Evolutionary conservation across 2,797 vertebrate genomes (phyloP).

Genomic region (Poecilia velifera): DNA sequence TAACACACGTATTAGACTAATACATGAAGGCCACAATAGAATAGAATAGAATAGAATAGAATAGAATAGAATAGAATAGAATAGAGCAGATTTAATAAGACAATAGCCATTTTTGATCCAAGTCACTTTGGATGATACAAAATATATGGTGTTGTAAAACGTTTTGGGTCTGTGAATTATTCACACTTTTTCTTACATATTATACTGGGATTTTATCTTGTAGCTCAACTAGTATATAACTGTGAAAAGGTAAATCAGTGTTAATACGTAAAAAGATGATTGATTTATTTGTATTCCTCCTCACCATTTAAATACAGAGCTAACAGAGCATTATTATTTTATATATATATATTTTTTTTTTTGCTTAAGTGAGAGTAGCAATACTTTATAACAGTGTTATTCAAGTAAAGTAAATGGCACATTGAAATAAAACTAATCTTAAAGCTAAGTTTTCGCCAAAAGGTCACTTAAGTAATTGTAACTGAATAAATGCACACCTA

Average conservation of each 20-base stretch:
- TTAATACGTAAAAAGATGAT: not conserved
- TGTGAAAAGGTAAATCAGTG: not conserved
- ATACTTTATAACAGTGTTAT: too few relatives aligned
- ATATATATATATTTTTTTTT: too few relatives aligned
- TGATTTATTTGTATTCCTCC: not conserved
- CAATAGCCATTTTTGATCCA: not conserved
- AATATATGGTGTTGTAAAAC: not conserved
- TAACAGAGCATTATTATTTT: not conserved
- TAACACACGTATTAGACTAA: not conserved
- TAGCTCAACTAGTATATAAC: not conserved
- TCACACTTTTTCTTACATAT: not conserved
- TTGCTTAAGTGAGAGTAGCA: too few relatives aligned
- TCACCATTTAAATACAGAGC: not conserved
- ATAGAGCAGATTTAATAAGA: not conserved
- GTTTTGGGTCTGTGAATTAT: not conserved
- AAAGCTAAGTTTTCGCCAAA: too few relatives aligned
- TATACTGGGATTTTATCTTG: not conserved
- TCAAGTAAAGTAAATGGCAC: too few relatives aligned
- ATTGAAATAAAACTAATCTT: too few relatives aligned
- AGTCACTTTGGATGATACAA: not conserved
- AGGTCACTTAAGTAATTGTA: too few relatives aligned
- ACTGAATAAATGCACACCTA: not conserved
- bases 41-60: not conserved
- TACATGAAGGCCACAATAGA: not conserved
- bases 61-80: not conserved